Percentiles rank a stretch among this genome's conserved stretches.
These are phyloP conservation scores for Aix galericulata DNA, from an alignment of 2,113 vertebrate species.

Conservation along the genomic window DNA sequence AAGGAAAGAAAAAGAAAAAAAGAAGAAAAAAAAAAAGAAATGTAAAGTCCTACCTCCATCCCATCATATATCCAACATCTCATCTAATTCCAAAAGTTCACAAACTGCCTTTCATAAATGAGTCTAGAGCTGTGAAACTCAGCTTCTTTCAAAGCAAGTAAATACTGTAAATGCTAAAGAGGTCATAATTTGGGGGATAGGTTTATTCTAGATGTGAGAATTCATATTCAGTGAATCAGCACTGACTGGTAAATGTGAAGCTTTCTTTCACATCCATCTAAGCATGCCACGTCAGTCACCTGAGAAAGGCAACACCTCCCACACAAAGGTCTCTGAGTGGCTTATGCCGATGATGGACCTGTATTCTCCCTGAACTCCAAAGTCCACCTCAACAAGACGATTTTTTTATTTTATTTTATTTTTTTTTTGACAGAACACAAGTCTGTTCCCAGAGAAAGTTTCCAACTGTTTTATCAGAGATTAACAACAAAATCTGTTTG, in stretches of 20 bases:
- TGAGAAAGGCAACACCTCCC: not conserved
- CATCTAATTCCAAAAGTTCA: not conserved
- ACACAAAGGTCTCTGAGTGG: not conserved
- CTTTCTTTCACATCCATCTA: not conserved
- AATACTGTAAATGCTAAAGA: not conserved
- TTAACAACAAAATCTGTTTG: not conserved
- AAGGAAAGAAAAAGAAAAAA: not conserved
- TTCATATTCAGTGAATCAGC: not conserved
- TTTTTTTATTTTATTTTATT: not conserved
- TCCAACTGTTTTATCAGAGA: not conserved
- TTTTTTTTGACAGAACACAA: not conserved
- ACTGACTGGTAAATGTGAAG: not conserved
- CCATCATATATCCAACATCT: not conserved
- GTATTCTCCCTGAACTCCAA: fast-evolving
- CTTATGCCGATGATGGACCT: not conserved
- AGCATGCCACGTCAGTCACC: not conserved
- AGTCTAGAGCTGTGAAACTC: not conserved
- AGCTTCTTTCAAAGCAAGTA: not conserved
- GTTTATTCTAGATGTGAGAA: not conserved
- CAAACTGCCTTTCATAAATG: not conserved
- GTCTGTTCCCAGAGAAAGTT: not conserved
- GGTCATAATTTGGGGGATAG: not conserved
- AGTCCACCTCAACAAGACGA: not conserved
- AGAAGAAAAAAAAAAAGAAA: not conserved
- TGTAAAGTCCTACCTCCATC: not conserved